These are phyloP conservation scores for Drosophila murphyi DNA, from an alignment of 1,140 invertebrate species.

Conservation along the genomic window DNA sequence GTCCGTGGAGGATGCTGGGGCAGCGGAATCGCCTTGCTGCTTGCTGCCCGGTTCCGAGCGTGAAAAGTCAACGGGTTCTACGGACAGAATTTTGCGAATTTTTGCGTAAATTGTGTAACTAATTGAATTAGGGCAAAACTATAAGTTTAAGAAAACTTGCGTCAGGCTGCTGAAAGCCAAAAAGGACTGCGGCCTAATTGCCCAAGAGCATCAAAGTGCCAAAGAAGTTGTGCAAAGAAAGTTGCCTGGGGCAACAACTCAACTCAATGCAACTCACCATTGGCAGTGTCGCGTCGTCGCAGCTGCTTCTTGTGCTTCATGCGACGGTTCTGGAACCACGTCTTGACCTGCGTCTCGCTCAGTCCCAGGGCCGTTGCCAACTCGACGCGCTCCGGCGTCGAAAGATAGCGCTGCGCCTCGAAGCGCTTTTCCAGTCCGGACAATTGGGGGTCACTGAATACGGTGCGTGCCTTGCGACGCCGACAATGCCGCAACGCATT, in stretches of 20 bases:
- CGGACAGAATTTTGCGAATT: slow-evolving; percentile 41
- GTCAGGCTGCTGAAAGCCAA: slow-evolving; percentile 44
- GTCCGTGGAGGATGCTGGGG: slow-evolving; percentile 34
- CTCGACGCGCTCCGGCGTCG: slow-evolving; percentile 98
- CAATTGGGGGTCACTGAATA: slow-evolving; percentile 98
- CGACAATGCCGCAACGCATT: slow-evolving; percentile 94
- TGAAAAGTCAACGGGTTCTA: slow-evolving; percentile 84
- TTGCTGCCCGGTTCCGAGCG: slow-evolving; percentile 67
- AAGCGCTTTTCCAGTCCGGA: slow-evolving; percentile 98
- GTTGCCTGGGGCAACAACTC: slow-evolving; percentile 13
- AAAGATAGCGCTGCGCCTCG: slow-evolving; percentile 97
- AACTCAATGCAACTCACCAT: slow-evolving; percentile 62
- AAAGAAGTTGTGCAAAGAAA: slow-evolving; percentile 31
- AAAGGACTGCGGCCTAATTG: slow-evolving; percentile 59
- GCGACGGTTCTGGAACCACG: slow-evolving; percentile 98
- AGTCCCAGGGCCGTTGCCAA: slow-evolving; percentile 95
- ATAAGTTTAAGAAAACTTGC: slow-evolving; percentile 63
- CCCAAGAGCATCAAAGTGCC: slow-evolving; percentile 23
- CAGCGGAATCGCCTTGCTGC: slow-evolving; percentile 49
- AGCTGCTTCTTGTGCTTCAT: slow-evolving; percentile 99
- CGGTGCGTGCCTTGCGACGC: slow-evolving; percentile 96
- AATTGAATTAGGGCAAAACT: slow-evolving; percentile 66
- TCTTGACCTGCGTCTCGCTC: slow-evolving; percentile 99
- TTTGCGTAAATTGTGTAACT: slow-evolving; percentile 51
- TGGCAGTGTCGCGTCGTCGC: slow-evolving; percentile 85